phyloP scores from a whole-genome alignment of 2,888 invertebrate genomes.

The Meiosimyza decipiens region DNA sequence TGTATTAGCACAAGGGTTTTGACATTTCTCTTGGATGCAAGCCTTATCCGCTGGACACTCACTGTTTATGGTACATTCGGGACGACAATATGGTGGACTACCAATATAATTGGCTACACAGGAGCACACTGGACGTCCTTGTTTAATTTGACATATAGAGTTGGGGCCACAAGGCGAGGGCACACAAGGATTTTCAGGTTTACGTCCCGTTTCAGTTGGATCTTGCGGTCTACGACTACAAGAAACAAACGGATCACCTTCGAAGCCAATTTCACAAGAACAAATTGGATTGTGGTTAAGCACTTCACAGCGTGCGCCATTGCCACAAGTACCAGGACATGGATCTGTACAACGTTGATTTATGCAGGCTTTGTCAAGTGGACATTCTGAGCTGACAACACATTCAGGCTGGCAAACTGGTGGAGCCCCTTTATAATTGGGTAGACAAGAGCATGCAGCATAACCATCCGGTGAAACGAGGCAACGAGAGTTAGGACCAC shows the following conservation, averaged over 20 bases:
- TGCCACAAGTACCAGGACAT: slow-evolving; percentile 85
- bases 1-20: slow-evolving; percentile 80
- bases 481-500: slow-evolving; percentile 83
- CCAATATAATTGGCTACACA: slow-evolving; percentile 84
- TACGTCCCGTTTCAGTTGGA: slow-evolving; percentile 60
- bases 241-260: slow-evolving; percentile 84
- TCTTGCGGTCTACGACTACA: slow-evolving; percentile 68
- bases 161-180: slow-evolving; percentile 83
- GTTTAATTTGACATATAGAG: slow-evolving; percentile 85
- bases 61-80: slow-evolving; percentile 85
- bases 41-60: slow-evolving; percentile 83
- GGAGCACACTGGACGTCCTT: slow-evolving; percentile 82
- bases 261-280: slow-evolving; percentile 78
- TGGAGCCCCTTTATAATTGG: slow-evolving; percentile 81
- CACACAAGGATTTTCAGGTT: slow-evolving; percentile 69
- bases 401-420: slow-evolving; percentile 88
- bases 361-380: slow-evolving; percentile 81
- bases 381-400: slow-evolving; percentile 84
- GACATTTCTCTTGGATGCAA: slow-evolving; percentile 84
- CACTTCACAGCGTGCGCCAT: slow-evolving; percentile 80
- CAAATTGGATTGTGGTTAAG: slow-evolving; percentile 89
- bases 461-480: slow-evolving; percentile 76
- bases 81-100: slow-evolving; percentile 83
- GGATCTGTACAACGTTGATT: slow-evolving; percentile 85
- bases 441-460: slow-evolving; percentile 83